Conservation (phyloP, 2,888 invertebrate species). For the Leucania comma region DNA sequence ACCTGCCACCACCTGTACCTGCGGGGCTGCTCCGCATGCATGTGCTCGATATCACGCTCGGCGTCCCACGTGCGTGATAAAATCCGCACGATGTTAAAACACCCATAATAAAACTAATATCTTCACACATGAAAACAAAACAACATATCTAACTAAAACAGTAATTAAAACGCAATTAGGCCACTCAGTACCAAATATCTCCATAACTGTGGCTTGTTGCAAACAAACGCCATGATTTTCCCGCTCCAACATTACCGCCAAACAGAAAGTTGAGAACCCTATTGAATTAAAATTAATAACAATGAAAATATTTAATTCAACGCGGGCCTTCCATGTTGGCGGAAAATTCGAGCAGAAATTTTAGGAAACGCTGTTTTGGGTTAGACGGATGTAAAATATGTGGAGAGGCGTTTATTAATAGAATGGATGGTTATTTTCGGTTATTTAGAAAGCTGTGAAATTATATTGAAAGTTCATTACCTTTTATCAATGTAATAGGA, state of each 20-base stretch:
- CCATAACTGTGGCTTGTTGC: slow-evolving; percentile 18
- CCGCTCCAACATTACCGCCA: slow-evolving; percentile 1
- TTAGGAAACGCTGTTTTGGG: slow-evolving; percentile 9
- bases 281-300: slow-evolving; percentile 59
- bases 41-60: too few species aligned
- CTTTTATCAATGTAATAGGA: neutral
- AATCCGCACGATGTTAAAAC: too few species aligned
- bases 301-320: slow-evolving; percentile 65
- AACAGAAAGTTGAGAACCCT: slow-evolving; percentile 25
- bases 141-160: neutral
- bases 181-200: neutral
- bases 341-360: slow-evolving; percentile 23
- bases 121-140: neutral
- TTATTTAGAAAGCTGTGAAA: neutral
- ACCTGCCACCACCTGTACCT: too few species aligned
- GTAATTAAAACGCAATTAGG: slow-evolving; percentile 45
- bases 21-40: too few species aligned
- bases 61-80: too few species aligned
- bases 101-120: neutral
- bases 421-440: neutral
- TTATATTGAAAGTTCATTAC: neutral
- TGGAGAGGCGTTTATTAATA: neutral
- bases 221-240: slow-evolving; percentile 30
- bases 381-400: slow-evolving; percentile 5
- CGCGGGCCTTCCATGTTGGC: neutral